Conservation (phyloP, 2,797 vertebrate genomes). For the Carcharodon carcharias region DNA sequence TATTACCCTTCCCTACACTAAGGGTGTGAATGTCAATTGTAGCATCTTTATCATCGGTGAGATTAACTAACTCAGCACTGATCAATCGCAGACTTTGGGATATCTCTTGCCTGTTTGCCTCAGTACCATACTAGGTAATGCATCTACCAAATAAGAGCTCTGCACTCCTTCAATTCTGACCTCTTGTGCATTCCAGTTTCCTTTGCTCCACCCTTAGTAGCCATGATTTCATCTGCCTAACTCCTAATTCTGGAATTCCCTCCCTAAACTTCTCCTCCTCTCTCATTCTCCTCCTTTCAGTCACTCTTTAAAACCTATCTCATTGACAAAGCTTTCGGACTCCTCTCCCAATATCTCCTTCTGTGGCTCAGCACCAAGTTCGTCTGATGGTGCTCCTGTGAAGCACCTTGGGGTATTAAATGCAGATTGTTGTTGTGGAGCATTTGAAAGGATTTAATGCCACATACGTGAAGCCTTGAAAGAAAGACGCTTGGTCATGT, state of each 20-base stretch:
- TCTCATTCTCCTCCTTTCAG: neutral
- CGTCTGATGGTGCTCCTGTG: neutral
- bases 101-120: neutral
- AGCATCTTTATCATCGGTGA: neutral
- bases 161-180: neutral
- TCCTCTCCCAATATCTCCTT: neutral
- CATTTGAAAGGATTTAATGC: neutral
- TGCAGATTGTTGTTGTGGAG: neutral
- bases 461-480: neutral
- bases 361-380: neutral
- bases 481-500: neutral
- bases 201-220: neutral
- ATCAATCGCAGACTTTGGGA: neutral
- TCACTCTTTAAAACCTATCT: neutral
- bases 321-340: neutral
- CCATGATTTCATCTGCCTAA: neutral
- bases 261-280: neutral
- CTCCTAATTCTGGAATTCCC: neutral
- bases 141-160: neutral
- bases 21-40: neutral
- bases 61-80: neutral
- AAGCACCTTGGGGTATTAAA: neutral
- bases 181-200: neutral
- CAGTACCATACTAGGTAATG: neutral
- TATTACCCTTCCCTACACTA: neutral